These are phyloP conservation scores for Zaprionus africanus DNA, from an alignment of 1,140 invertebrate genomes.

Conservation along the genomic window DNA sequence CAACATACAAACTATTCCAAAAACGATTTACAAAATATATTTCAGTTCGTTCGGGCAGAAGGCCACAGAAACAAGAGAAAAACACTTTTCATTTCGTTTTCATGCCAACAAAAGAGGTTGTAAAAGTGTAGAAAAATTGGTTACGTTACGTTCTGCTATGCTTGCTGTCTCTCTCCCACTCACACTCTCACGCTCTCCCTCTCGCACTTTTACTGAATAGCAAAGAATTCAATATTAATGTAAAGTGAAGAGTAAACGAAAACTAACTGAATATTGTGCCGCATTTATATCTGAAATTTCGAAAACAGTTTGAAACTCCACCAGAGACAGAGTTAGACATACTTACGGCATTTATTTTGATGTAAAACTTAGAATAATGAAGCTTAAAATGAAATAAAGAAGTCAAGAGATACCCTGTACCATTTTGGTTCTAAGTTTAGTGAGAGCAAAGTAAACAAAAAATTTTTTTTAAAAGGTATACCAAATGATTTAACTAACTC, in stretches of 20 bases:
- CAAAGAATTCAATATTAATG: background rate
- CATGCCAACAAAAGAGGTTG: constrained; percentile 30
- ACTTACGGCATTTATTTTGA: constrained; percentile 65
- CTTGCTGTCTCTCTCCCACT: background rate
- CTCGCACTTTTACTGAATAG: background rate
- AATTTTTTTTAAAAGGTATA: background rate
- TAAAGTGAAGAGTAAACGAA: background rate
- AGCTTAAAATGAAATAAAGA: background rate
- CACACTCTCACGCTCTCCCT: background rate
- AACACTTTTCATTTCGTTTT: constrained; percentile 35
- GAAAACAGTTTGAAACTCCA: constrained; percentile 41
- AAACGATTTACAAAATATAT: constrained; percentile 27
- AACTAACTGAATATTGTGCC: background rate
- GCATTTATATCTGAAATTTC: constrained; percentile 3
- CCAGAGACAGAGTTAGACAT: constrained; percentile 16
- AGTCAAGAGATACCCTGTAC: constrained; percentile 13
- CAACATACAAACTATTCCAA: constrained; percentile 8
- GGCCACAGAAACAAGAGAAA: background rate
- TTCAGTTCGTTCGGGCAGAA: constrained; percentile 17
- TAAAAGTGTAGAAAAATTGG: constrained; percentile 5
- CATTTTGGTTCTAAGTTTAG: background rate
- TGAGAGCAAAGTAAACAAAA: background rate
- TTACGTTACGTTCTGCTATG: background rate
- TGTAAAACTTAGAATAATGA: constrained; percentile 36
- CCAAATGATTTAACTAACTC: background rate